Percentiles rank a stretch among this genome's conserved stretches.
Evolutionary conservation across 2,888 invertebrate species (phyloP).

Genomic region (Drosophila multiciliata): DNA sequence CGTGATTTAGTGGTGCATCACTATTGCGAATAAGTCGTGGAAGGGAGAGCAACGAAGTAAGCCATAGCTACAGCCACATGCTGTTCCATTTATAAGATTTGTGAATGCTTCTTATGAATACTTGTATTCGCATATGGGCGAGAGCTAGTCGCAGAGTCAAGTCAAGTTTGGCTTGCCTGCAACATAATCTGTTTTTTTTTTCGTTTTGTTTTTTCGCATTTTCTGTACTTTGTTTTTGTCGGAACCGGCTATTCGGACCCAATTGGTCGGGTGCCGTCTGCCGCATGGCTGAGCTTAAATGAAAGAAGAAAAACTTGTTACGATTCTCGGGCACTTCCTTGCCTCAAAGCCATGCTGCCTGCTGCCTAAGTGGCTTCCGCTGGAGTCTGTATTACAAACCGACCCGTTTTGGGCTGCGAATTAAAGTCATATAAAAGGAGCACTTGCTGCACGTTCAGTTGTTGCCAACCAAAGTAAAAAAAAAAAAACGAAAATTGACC

Average conservation of each 20-base stretch:
- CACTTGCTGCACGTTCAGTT: conserved; percentile 59
- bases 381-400: conserved; percentile 54
- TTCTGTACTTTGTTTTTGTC: conserved; percentile 27
- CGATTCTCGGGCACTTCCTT: conserved; percentile 73
- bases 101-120: conserved; percentile 75
- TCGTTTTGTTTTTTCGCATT: not conserved
- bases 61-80: conserved; percentile 50
- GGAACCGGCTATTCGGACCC: conserved; percentile 57
- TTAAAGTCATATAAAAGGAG: conserved; percentile 39
- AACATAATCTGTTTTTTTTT: conserved; percentile 46
- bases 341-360: conserved; percentile 22
- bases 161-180: conserved; percentile 35
- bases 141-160: conserved; percentile 35
- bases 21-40: conserved; percentile 38
- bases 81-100: conserved; percentile 78
- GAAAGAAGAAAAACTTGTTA: conserved; percentile 79
- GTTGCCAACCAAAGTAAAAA: conserved; percentile 34
- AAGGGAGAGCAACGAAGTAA: conserved; percentile 39
- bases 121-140: conserved; percentile 37
- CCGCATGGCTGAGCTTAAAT: conserved; percentile 70
- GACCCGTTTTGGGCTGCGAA: conserved; percentile 35
- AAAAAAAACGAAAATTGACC: conserved; percentile 59
- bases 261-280: conserved; percentile 42
- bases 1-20: conserved; percentile 51
- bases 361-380: conserved; percentile 63